Evolutionary conservation across 2,113 vertebrate genomes (phyloP), one percentile per base, ranked within the genome.

Genomic region (Grallaria varia): DNA sequence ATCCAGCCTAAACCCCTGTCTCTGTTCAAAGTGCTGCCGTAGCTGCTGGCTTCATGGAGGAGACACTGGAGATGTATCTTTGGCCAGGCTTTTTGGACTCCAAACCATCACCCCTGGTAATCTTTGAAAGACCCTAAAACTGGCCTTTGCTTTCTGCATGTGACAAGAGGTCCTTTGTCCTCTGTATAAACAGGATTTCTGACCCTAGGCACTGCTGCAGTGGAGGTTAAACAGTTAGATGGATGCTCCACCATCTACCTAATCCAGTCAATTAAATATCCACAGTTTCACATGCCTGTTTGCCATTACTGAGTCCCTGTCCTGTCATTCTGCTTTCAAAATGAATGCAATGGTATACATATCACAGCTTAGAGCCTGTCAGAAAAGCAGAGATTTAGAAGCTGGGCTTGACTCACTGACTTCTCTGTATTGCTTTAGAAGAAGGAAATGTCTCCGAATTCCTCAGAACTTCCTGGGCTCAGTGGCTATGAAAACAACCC

Each of bases 221-320:
- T 17, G 10, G 25, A 35, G 52, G 25, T 45, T 50, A 49, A 1
- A 1, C 39, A n/a, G n/a, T n/a, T 37, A 35, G 15, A 22, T 73
- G 37, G 19, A 25, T 1, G 2, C 10, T 39, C 27, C 12, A 21
- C 31, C 1, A 2, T 23, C 24, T 84, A 6, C 18, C 9, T 22
- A 40, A 58, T 52, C 11, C 1, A 4, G 9, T 53, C n/a, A 44
- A 2, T 23, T 62, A n/a, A 71, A 47, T 55, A 14, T 22, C 76
- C 37, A 31, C 12, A 37, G n/a, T 83, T 64, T 68, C 37, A 53
- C 24, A 23, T 83, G 33, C 17, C 10, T 6, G 2, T 82, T 76
- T 76, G 8, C 45, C 40, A 22, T 56, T 52, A 17, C 33, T 60
- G 8, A 1, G 9, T 42, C 28, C 33, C 22, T 9, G 16, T 39